Base-by-base conservation (phyloP, 2,113 vertebrate species). In the Toxotes jaculatrix region DNA sequence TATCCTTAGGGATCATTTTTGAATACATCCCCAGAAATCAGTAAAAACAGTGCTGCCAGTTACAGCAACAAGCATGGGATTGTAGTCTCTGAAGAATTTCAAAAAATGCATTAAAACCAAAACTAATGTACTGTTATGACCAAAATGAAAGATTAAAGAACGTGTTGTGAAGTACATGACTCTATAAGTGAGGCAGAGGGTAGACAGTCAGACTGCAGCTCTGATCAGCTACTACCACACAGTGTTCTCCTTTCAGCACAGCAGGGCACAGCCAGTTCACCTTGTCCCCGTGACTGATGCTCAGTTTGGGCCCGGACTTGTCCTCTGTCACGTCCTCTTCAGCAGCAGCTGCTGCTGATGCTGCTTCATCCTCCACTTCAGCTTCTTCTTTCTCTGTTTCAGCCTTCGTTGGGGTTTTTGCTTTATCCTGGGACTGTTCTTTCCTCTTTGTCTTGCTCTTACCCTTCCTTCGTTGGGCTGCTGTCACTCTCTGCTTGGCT, bases 221-320 rank as follows among this genome's bases (percentile, higher is more conserved):
- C 85, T 97, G 98, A 92, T 99, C 98, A 67, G 97, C 97, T n/a
- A 99, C 96, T 7, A 99, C 82, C 73, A 98, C 88, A 81, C 87
- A 96, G 40, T 86, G 93, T 36, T 93, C 93, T 55, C 97, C 96
- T 89, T 96, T 97, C 71, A 98, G 91, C 68, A 95, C 89, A 10
- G 92, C 38, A 0, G 92, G 96, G 0, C 95, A 94, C 42, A 99
- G 86, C 98, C 98, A 99, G 96, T 99, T 99, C 86, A 99, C 96
- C 80, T 99, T 99, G 69, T 97, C 96, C 51, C 96, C 95, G 0
- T 99, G 98, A 76, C 92, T 93, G 77, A 99, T 95, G 74, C 89
- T 95, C 40, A 97, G 89, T 89, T 95, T 97, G 60, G 96, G 96
- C 36, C 91, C 92, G 57, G 92, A 21, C 27, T 80, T 82, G 40